Conservation (phyloP, 2,113 vertebrate genomes). For the Laticauda laticaudata region DNA sequence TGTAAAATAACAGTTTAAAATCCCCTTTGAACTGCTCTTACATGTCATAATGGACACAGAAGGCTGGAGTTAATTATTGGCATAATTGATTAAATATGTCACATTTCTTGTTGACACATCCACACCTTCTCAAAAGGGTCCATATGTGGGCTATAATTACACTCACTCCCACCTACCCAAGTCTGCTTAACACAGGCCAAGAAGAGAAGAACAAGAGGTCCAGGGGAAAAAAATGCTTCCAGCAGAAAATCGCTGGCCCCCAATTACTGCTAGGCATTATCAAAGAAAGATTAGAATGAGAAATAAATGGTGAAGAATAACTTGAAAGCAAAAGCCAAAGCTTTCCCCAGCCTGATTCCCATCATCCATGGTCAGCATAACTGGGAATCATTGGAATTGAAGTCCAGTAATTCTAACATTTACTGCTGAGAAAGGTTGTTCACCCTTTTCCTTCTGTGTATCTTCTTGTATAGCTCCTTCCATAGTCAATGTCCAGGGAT, state of each 20-base stretch:
- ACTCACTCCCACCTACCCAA: not conserved
- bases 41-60: constrained; percentile 37
- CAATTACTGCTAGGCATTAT: constrained; percentile 51
- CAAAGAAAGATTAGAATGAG: not conserved
- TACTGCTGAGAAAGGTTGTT: not conserved
- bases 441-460: not conserved
- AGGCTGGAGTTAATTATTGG: constrained; percentile 44
- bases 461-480: not conserved
- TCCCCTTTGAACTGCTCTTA: constrained; percentile 1
- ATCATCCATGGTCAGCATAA: not conserved
- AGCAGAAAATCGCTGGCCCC: constrained; percentile 35
- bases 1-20: not conserved
- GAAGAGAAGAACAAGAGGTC: not conserved
- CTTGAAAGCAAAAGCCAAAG: not conserved
- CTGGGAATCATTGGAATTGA: not conserved
- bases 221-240: not conserved
- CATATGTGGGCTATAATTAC: constrained; percentile 53
- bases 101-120: constrained; percentile 42
- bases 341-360: not conserved
- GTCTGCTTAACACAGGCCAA: constrained; percentile 26
- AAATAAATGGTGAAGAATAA: not conserved
- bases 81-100: constrained; percentile 60
- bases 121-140: constrained; percentile 57
- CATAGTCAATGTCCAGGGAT: not conserved
- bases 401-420: not conserved